Evolutionary conservation across 2,113 vertebrate species (phyloP).

Genomic region (Azemiops feae): DNA sequence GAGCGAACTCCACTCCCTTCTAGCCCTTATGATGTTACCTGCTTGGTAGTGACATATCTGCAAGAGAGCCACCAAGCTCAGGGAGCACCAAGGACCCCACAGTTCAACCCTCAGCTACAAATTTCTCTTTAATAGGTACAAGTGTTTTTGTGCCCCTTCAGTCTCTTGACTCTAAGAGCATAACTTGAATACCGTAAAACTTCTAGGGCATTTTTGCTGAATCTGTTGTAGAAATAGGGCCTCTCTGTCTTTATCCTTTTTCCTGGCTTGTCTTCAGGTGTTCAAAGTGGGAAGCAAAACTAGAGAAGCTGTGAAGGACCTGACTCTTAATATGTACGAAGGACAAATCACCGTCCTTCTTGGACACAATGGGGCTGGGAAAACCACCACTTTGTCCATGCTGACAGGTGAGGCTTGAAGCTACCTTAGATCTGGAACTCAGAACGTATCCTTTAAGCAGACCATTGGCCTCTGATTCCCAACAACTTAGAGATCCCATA

Average conservation of each 20-base stretch:
- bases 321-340: constrained; percentile 89
- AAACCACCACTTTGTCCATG: constrained; percentile 90
- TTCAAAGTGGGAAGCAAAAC: constrained; percentile 81
- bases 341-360: constrained; percentile 88
- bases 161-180: too few relatives aligned
- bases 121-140: too few relatives aligned
- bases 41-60: too few relatives aligned
- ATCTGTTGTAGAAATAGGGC: neutral
- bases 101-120: too few relatives aligned
- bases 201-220: too few relatives aligned
- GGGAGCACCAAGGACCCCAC: too few relatives aligned
- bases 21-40: too few relatives aligned
- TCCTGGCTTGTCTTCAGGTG: constrained; percentile 63
- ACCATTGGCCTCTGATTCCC: too few relatives aligned
- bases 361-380: constrained; percentile 91
- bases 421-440: neutral
- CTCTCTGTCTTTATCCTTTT: neutral
- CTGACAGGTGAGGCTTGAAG: constrained; percentile 75
- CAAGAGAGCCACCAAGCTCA: too few relatives aligned
- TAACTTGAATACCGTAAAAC: too few relatives aligned
- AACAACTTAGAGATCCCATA: neutral
- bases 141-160: too few relatives aligned
- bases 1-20: too few relatives aligned
- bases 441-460: neutral
- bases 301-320: constrained; percentile 80